A percentile compares a stretch with the other conserved stretches of the same genome.
These are phyloP conservation scores for Synergus gifuensis DNA, from an alignment of 2,888 invertebrate genomes.

Conservation along the genomic window DNA sequence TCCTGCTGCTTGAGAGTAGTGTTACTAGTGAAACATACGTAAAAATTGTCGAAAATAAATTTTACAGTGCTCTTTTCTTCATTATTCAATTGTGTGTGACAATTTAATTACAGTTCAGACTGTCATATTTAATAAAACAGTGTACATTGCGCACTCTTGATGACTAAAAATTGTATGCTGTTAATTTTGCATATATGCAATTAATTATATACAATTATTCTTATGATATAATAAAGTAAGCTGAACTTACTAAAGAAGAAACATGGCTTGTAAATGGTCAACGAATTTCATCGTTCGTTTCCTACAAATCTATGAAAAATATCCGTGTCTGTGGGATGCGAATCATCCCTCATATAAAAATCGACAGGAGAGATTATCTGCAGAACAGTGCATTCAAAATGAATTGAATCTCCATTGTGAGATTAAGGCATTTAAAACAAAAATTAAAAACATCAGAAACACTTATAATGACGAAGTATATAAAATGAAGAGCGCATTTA, in stretches of 20 bases:
- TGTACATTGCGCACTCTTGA: neutral
- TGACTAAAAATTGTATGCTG: too few relatives aligned
- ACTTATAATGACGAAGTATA: slow-evolving; percentile 7
- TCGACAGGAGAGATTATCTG: neutral
- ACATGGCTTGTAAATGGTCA: slow-evolving; percentile 6
- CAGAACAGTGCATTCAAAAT: neutral
- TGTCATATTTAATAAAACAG: neutral
- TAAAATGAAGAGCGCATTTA: neutral
- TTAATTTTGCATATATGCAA: too few relatives aligned
- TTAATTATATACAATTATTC: neutral
- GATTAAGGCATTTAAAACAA: neutral
- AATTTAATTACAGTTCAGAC: neutral
- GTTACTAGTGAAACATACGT: neutral
- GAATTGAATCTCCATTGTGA: neutral
- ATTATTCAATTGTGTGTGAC: neutral
- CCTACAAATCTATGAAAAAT: neutral
- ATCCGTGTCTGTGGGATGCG: neutral
- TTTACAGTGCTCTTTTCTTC: neutral
- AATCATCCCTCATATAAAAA: neutral
- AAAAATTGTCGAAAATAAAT: neutral
- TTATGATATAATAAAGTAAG: neutral
- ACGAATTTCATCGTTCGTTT: slow-evolving; percentile 10
- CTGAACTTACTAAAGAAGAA: neutral
- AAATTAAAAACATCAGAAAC: neutral
- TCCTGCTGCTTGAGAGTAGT: neutral